Base-by-base conservation (phyloP, 2,888 invertebrate genomes). In the Tipula vernalis region DNA sequence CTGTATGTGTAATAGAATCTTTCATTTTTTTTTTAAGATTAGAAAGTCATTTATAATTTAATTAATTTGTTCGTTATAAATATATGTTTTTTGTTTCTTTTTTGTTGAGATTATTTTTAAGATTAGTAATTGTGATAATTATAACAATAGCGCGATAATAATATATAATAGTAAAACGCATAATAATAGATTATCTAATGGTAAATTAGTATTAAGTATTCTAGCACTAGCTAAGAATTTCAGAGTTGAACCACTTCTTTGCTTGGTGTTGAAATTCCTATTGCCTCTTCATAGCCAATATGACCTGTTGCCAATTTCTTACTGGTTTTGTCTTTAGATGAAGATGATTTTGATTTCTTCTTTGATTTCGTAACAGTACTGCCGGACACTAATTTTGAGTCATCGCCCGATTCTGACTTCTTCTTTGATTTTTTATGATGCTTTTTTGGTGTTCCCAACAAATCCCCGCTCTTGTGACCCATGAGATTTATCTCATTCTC, bases 251-350 rank as follows among this genome's bases (percentile, higher is more conserved):
- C 92, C 90, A 96, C 94, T 92, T 97, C 96, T 92, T 98, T 97
- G 89, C 97, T 97, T 12, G 98, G 97, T 57, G 97, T 98, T 85
- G 97, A 97, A 90, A 98, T 97, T 88, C 97, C 98, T 89, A 96
- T 93, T 57, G 98, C 96, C 92, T 97, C 97, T 91, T 98, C 98
- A 90, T 98, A 98, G 86, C 96, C 97, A 44, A 94, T 92, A 90
- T 95, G 94, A 86, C 93, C 93, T 90, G 94, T 95, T 88, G 86
- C 83, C 1, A 86, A 57, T 83, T 88, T 88, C 86, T 88, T 89
- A 86, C 89, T 85, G 28, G 28, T 71, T 71, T 71, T 71, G 12
- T 71, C 71, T 87, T 87, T 71, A 88, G 88, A 71, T 88, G 88
- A 86, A 87, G 89, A 87, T 88, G 88, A 84, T 89, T 71, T 71